A percentile compares a stretch with the other conserved stretches of the same genome.
Evolutionary conservation across 1,140 invertebrate genomes (phyloP).

Genomic region (Trachymyrmex septentrionalis): DNA sequence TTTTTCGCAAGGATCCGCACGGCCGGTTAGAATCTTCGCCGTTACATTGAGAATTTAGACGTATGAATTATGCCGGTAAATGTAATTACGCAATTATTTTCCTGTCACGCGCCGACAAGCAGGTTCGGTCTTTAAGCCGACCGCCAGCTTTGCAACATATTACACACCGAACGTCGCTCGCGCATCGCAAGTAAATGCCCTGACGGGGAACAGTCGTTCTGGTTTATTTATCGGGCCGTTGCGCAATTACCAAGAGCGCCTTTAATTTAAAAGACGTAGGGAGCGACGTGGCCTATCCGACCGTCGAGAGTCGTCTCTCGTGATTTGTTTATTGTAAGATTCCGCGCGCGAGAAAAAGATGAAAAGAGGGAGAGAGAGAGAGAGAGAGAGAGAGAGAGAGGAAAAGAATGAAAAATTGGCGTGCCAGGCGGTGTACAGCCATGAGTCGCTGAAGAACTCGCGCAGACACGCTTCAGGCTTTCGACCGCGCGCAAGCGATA

Average conservation of each 20-base stretch:
- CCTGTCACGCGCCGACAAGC: constrained; percentile 45
- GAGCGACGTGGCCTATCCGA: constrained; percentile 40
- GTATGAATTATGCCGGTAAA: constrained; percentile 39
- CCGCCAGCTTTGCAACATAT: constrained; percentile 54
- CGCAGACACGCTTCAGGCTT: constrained; percentile 56
- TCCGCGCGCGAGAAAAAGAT: constrained; percentile 12
- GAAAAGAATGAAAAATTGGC: constrained; percentile 43
- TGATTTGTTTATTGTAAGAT: constrained; percentile 60
- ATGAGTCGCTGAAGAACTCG: constrained; percentile 45
- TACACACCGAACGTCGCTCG: constrained; percentile 56
- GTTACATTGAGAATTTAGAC: constrained; percentile 40
- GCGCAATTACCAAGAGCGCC: constrained; percentile 54
- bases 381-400: background rate
- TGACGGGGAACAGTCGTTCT: constrained; percentile 50
- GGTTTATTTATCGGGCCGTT: constrained; percentile 63
- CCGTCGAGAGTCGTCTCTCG: constrained; percentile 44
- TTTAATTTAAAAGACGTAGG: constrained; percentile 56
- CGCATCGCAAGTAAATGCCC: constrained; percentile 48
- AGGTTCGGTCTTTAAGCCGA: constrained; percentile 42
- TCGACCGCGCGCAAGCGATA: constrained; percentile 48
- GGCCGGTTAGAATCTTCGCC: background rate
- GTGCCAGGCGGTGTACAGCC: constrained; percentile 1
- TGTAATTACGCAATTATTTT: constrained; percentile 53
- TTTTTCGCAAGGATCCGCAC: background rate
- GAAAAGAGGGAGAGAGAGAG: background rate